A percentile compares a stretch with the other conserved stretches of the same genome.
Evolutionary conservation across 2,888 invertebrate species (phyloP).

Genomic region (Drosophila ezoana): DNA sequence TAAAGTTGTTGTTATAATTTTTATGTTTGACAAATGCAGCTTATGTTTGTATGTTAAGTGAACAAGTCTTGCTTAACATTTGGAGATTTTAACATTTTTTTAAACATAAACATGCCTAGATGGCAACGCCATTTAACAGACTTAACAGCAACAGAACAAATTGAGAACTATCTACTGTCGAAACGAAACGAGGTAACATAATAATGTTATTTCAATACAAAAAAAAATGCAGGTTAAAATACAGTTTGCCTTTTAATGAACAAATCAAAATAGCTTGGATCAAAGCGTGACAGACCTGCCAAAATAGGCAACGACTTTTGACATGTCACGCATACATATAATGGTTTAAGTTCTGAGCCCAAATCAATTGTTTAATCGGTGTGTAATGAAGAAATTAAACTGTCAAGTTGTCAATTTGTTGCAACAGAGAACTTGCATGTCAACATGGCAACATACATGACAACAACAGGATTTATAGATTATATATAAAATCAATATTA

Average conservation of each 20-base stretch:
- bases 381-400: slow-evolving; percentile 7
- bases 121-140: too few relatives aligned
- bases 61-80: too few relatives aligned
- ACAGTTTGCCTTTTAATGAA: not conserved
- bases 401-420: slow-evolving; percentile 15
- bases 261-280: not conserved
- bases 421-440: not conserved
- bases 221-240: not conserved
- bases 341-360: slow-evolving; percentile 2
- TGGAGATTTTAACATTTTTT: too few relatives aligned
- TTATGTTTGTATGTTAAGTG: too few relatives aligned
- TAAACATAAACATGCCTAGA: too few relatives aligned
- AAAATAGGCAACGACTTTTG: slow-evolving; percentile 4
- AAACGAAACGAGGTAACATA: too few relatives aligned
- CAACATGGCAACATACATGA: not conserved
- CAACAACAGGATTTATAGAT: too few relatives aligned
- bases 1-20: too few relatives aligned
- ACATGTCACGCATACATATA: slow-evolving; percentile 13
- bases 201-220: too few relatives aligned
- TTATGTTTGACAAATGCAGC: too few relatives aligned
- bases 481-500: not conserved
- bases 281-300: not conserved
- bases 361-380: not conserved
- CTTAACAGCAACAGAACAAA: too few relatives aligned
- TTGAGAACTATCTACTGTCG: too few relatives aligned